Evolutionary conservation across 2,113 vertebrate species (phyloP).

Genomic region (Dolichallabes microphthalmus): DNA sequence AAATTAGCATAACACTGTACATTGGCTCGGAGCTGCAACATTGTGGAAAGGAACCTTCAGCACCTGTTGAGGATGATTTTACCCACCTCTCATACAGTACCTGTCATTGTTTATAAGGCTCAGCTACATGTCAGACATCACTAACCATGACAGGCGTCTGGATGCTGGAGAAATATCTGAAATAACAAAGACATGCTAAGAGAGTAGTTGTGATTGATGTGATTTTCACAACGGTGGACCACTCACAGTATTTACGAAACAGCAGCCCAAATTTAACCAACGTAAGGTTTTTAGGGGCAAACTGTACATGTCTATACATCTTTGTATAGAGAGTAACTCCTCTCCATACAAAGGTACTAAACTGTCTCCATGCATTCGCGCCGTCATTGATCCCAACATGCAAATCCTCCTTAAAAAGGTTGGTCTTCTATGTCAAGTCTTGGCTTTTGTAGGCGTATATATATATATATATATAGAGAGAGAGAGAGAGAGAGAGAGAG

Average conservation of each 20-base stretch:
- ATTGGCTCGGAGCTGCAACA: neutral
- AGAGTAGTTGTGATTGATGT: neutral
- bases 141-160: neutral
- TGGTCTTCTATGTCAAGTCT: neutral
- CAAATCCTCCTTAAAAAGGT: too few relatives aligned
- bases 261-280: neutral
- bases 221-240: neutral
- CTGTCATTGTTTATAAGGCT: constrained; percentile 16
- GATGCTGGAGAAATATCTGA: constrained; percentile 8
- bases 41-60: constrained; percentile 21
- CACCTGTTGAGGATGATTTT: constrained; percentile 19
- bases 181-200: neutral
- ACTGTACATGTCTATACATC: too few relatives aligned
- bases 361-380: too few relatives aligned
- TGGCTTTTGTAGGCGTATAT: neutral
- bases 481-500: too few relatives aligned
- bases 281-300: too few relatives aligned
- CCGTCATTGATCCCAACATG: too few relatives aligned
- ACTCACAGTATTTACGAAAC: neutral
- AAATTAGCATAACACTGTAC: constrained; percentile 23
- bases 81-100: constrained; percentile 3
- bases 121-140: neutral
- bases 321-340: too few relatives aligned
- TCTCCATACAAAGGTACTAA: too few relatives aligned
- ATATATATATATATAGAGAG: too few relatives aligned